These are phyloP conservation scores for Scomber scombrus DNA, from an alignment of 2,113 vertebrate genomes.

Conservation along the genomic window DNA sequence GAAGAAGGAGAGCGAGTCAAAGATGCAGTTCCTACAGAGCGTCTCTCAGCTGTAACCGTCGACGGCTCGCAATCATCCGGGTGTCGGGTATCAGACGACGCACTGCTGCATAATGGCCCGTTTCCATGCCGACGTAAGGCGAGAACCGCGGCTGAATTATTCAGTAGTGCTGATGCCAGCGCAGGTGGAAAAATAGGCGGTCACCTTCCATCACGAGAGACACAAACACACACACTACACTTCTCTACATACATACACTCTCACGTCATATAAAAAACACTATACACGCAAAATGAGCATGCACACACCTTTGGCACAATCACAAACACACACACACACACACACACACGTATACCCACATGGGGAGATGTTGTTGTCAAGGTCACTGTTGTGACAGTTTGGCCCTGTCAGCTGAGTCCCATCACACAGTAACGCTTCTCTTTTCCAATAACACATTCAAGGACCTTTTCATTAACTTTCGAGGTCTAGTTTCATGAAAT, in stretches of 20 bases:
- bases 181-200: constrained; percentile 58
- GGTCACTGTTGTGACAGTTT: constrained; percentile 2
- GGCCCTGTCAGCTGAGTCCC: not conserved
- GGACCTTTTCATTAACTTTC: too few relatives aligned
- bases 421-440: not conserved
- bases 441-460: too few relatives aligned
- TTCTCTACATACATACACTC: not conserved
- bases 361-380: not conserved
- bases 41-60: not conserved
- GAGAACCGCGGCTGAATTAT: constrained; percentile 78
- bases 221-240: not conserved
- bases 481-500: too few relatives aligned
- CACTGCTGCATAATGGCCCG: constrained; percentile 31
- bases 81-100: constrained; percentile 47
- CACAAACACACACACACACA: too few relatives aligned
- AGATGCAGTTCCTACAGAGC: not conserved
- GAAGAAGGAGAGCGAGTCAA: not conserved
- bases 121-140: constrained; percentile 69
- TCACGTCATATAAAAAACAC: too few relatives aligned
- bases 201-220: constrained; percentile 51
- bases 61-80: not conserved
- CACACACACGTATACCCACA: not conserved
- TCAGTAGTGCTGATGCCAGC: constrained; percentile 61
- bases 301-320: too few relatives aligned
- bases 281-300: not conserved